Evolutionary conservation across 2,888 invertebrate species (phyloP), one percentile per base, ranked within the genome.

Genomic region (Junonia oenone): DNA sequence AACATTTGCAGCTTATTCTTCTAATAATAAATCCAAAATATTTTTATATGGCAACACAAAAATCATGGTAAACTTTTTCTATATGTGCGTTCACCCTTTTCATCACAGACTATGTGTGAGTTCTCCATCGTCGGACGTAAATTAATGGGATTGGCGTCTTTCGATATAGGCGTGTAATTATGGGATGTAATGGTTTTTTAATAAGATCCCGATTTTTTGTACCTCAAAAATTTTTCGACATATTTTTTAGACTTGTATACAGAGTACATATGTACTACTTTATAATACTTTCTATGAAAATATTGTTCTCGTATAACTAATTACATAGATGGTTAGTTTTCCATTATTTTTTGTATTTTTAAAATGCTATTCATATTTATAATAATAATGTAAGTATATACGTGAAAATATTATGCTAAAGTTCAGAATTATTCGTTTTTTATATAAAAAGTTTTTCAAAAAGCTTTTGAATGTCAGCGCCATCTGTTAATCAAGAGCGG

Each of bases 111-210:
- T 63, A 40, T 75, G 72, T 79, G 83, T 80, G 78, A 57, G 77
- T 64, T 71, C 62, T 61, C 59, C 70, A 68, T 67, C 65, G 68
- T 68, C 68, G 66, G 85, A 85, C 84, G 75, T 70, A 71, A 81
- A 87, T 85, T 83, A 88, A 88, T 87, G 81, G 83, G 80, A 81
- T 79, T 80, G 79, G 79, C 72, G 73, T 78, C 71, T 76, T 75
- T 73, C 66, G 69, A 75, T 82, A 83, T 85, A 81, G 83, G 79
- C 78, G 81, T 74, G 78, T 86, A 87, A 88, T 89, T 88, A 89
- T 85, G 77, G 78, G 72, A 78, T 71, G 73, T 85, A 86, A 89
- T 86, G 81, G 76, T 80, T 85, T 86, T 89, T 87, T 88, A 86
- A 89, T 87, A 88, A 84, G 83, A 76, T 78, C 67, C 71, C 63